Evolutionary conservation across 2,888 invertebrate genomes (phyloP), one percentile per base, ranked within the genome.

Genomic region (Xanthostigma xanthostigma): DNA sequence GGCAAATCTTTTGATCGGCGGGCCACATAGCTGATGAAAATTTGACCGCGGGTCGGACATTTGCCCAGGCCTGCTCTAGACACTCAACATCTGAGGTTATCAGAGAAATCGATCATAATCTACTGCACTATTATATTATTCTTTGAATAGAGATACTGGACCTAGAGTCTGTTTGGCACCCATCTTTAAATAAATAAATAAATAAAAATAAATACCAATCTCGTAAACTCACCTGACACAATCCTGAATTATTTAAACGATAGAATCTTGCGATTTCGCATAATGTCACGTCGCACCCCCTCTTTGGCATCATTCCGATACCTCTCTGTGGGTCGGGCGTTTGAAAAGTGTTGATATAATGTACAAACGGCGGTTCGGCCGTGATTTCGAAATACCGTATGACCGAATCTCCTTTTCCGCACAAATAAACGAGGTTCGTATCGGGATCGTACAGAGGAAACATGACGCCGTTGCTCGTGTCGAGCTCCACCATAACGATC

Each of bases 381-480:
- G 91, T 91, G 58, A 96, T 86, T 77, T 83, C 67, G 52, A 67
- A 47, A 48, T 92, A 95, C 55, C 95, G 78, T 60, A 97, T 95
- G 58, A 94, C 95, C 48, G 95, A 95, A 73, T 97, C 96, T 44
- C 96, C 96, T 79, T 96, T 96, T 55, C 96, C 97, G 65, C 95
- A 96, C 44, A 96, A 74, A 70, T 81, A 97, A 58, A 96, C 84
- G 62, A 97, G 74, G 74, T 88, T 92, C 55, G 93, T 93, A 69
- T 97, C 96, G 45, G 91, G 84, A 72, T 97, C 97, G 69, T 94
- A 96, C 37, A 92, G 77, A 12, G 96, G 96, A 70, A 95, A 92
- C 84, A 96, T 87, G 53, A 95, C 92, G 48, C 96, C 96, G 69
- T 95, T 94, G 59, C 93, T 92, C 40, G 92, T 91, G 70, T 92